Evolutionary conservation across 2,888 invertebrate genomes (phyloP).

Genomic region (Drosophila villosipedis): DNA sequence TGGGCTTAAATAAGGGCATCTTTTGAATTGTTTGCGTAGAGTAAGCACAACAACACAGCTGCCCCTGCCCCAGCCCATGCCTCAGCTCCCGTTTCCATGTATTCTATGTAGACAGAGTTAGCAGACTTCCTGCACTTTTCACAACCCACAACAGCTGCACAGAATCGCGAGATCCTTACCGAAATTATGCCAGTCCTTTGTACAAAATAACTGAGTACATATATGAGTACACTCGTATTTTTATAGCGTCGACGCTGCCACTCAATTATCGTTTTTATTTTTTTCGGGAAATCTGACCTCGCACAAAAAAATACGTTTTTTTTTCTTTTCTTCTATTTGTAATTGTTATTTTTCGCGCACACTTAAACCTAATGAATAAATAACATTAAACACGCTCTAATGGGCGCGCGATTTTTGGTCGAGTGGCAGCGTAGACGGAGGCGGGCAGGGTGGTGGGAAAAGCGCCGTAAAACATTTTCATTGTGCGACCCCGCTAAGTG

Average conservation of each 20-base stretch:
- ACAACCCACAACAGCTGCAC: constrained; percentile 62
- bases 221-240: constrained; percentile 63
- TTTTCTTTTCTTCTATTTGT: constrained; percentile 56
- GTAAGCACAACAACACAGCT: constrained; percentile 39
- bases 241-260: constrained; percentile 61
- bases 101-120: background rate
- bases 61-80: background rate
- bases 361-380: constrained; percentile 82
- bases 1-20: constrained; percentile 30
- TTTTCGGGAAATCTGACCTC: constrained; percentile 72
- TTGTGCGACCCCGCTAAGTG: constrained; percentile 68
- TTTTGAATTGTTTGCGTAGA: constrained; percentile 34
- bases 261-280: constrained; percentile 67
- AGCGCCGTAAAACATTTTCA: constrained; percentile 66
- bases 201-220: constrained; percentile 29
- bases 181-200: constrained; percentile 51
- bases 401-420: constrained; percentile 66
- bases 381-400: constrained; percentile 82
- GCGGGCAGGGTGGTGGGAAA: constrained; percentile 64
- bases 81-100: background rate
- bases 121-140: constrained; percentile 48
- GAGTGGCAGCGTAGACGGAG: constrained; percentile 40
- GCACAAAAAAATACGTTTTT: constrained; percentile 40
- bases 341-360: constrained; percentile 79
- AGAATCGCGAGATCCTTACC: constrained; percentile 41